Evolutionary conservation across 2,888 invertebrate species (phyloP).

Genomic region (Drosophila meridiana): DNA sequence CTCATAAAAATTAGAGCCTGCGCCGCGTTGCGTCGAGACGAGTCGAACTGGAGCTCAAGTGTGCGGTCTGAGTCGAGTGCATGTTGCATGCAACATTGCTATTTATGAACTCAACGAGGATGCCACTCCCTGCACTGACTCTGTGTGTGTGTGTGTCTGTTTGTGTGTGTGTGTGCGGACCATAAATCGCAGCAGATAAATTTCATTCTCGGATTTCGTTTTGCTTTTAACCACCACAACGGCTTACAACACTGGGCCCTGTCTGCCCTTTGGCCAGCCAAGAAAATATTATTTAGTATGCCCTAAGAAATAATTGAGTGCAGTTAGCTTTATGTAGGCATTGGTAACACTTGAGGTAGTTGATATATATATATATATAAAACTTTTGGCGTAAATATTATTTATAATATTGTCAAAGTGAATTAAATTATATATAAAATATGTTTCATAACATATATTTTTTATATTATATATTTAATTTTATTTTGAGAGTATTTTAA

Average conservation of each 20-base stretch:
- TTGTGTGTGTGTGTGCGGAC: slow-evolving; percentile 11
- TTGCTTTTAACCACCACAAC: slow-evolving; percentile 42
- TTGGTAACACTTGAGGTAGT: background rate
- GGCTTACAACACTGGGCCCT: slow-evolving; percentile 25
- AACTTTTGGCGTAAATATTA: background rate
- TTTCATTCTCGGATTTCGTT: slow-evolving; percentile 67
- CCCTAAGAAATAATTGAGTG: slow-evolving; percentile 11
- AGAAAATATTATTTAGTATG: slow-evolving; percentile 56
- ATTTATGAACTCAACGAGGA: slow-evolving; percentile 75
- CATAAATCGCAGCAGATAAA: slow-evolving; percentile 79
- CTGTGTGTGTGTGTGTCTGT: background rate
- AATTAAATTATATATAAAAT: background rate
- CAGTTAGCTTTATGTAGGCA: background rate
- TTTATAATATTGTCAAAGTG: background rate
- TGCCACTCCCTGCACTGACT: slow-evolving; percentile 47
- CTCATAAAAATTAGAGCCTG: slow-evolving; percentile 79
- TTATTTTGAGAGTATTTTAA: too few species aligned
- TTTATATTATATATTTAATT: too few species aligned
- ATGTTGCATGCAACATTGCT: slow-evolving; percentile 80
- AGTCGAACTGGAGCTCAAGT: slow-evolving; percentile 40
- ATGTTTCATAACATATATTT: too few species aligned
- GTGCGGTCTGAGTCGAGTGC: slow-evolving; percentile 46
- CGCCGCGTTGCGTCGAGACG: slow-evolving; percentile 35
- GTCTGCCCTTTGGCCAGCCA: slow-evolving; percentile 56
- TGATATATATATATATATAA: background rate